A percentile compares a stretch with the other conserved stretches of the same genome.
These are phyloP conservation scores for Myotis lucifugus DNA, from an alignment of 2,113 vertebrate species.

Conservation along the genomic window DNA sequence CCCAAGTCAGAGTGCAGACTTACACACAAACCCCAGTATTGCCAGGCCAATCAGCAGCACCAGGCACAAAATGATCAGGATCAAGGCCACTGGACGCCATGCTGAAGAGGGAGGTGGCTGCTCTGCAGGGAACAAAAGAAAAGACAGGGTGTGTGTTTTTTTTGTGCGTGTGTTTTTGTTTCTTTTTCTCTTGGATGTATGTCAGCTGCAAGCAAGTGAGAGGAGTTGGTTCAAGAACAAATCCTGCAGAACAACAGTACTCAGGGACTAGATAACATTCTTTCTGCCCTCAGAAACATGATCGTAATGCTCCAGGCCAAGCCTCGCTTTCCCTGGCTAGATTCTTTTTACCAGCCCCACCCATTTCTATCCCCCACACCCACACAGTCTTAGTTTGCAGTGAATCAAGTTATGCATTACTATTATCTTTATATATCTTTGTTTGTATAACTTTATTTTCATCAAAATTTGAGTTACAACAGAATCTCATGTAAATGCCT, in stretches of 20 bases:
- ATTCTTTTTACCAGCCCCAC: neutral
- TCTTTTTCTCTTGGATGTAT: neutral
- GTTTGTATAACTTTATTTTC: neutral
- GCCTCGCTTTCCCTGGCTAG: neutral
- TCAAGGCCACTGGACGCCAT: conserved; percentile 69
- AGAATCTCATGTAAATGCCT: neutral
- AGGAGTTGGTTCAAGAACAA: neutral
- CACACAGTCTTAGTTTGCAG: neutral
- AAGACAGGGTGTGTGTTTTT: neutral
- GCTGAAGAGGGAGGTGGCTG: neutral
- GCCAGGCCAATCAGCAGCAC: conserved; percentile 61
- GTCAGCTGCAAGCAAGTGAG: neutral
- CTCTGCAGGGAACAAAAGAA: conserved; percentile 45
- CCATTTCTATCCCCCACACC: neutral
- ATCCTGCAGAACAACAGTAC: neutral
- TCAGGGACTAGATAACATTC: neutral
- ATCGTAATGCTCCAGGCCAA: neutral
- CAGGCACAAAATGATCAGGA: conserved; percentile 52
- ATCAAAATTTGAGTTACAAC: neutral
- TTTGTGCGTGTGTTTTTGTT: too few relatives aligned
- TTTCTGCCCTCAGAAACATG: neutral
- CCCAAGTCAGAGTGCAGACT: conserved; percentile 10
- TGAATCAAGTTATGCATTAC: neutral
- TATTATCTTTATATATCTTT: neutral
- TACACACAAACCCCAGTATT: conserved; percentile 71